A percentile compares a stretch with the other conserved stretches of the same genome.
Evolutionary conservation across 1,140 invertebrate genomes (phyloP).

Genomic region (Papilio glaucus): DNA sequence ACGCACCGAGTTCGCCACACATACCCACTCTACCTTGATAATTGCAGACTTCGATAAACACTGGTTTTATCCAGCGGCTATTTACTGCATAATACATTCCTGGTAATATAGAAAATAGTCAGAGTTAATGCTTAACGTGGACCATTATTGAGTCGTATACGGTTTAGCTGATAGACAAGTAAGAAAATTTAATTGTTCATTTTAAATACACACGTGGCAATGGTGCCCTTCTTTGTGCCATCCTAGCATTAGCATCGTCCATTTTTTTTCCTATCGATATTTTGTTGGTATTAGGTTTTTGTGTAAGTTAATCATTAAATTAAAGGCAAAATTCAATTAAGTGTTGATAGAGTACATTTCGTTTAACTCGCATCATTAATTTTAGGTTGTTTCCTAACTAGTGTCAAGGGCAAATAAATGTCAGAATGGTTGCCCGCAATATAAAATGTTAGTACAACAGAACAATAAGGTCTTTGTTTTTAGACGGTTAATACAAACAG

Average conservation of each 20-base stretch:
- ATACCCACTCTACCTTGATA: conserved; percentile 35
- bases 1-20: conserved; percentile 18
- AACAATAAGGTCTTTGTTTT: conserved; percentile 9
- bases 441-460: no score
- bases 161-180: no score
- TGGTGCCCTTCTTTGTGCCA: no score
- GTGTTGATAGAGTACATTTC: neutral
- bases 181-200: no score
- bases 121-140: neutral
- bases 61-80: conserved; percentile 10
- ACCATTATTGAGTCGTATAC: no score
- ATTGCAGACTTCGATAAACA: conserved; percentile 21
- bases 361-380: neutral
- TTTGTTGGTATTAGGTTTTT: no score
- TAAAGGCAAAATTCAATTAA: no score
- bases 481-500: neutral
- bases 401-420: conserved; percentile 1
- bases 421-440: neutral
- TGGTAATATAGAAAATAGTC: neutral
- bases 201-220: no score
- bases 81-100: neutral
- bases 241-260: no score
- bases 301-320: no score
- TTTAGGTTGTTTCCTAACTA: neutral
- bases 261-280: no score